These are phyloP conservation scores for Recurvirostra avosetta DNA, from an alignment of 2,113 vertebrate genomes.

Conservation along the genomic window DNA sequence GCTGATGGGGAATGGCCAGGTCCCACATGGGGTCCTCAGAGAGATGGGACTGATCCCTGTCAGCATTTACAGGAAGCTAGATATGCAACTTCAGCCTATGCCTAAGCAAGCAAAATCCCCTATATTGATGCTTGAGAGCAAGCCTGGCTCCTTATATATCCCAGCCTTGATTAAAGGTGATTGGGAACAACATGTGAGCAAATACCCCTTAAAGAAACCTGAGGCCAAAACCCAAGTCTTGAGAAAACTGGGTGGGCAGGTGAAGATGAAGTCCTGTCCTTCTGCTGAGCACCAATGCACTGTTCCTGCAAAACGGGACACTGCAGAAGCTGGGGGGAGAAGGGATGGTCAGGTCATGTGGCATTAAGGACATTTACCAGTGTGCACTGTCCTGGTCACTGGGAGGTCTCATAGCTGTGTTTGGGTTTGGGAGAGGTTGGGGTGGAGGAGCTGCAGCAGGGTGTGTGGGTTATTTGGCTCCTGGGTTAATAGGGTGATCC, in stretches of 20 bases:
- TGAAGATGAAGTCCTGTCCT: neutral
- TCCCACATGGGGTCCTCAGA: neutral
- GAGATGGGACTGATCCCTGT: neutral
- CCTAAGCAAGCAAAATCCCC: neutral
- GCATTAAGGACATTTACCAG: neutral
- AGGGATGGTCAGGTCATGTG: fast-evolving
- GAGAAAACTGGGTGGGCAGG: neutral
- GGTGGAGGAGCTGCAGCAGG: neutral
- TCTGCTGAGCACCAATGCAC: neutral
- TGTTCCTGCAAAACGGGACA: neutral
- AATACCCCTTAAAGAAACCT: neutral
- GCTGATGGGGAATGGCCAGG: neutral
- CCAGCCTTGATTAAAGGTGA: neutral
- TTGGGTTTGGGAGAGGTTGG: neutral
- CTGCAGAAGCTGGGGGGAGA: neutral
- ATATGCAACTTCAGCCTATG: neutral
- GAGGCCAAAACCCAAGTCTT: neutral
- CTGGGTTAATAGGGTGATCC: neutral
- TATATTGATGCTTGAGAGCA: neutral
- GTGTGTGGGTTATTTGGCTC: neutral
- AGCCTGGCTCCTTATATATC: neutral
- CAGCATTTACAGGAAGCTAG: neutral
- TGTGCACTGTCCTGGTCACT: neutral
- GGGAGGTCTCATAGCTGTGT: neutral
- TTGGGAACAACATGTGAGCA: neutral